Percentiles rank a stretch among this genome's conserved stretches.
phyloP scores from a whole-genome alignment of 1,140 invertebrate species.

The Pseudomyrmex gracilis region DNA sequence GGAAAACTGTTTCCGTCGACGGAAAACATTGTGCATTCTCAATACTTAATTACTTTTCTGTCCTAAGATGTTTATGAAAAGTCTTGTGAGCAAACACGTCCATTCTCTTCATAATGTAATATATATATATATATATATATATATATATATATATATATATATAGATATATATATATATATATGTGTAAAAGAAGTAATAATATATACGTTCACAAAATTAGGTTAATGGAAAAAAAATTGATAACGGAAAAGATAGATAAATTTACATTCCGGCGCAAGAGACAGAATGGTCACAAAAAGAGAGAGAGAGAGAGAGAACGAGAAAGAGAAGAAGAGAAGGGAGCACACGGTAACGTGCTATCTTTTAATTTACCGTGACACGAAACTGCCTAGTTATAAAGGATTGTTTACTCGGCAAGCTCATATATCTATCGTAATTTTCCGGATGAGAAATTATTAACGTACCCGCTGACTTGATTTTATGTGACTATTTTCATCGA shows the following conservation, averaged over 20 bases:
- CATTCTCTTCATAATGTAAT: too few species aligned
- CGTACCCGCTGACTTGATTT: neutral
- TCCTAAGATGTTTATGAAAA: slow-evolving; percentile 29
- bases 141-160: too few species aligned
- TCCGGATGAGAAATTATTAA: neutral
- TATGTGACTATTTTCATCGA: neutral
- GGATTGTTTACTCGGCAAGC: neutral
- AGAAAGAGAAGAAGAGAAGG: neutral
- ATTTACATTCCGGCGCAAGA: neutral
- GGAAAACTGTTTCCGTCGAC: slow-evolving; percentile 21
- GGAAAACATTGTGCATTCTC: slow-evolving; percentile 40
- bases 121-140: too few species aligned
- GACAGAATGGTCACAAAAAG: neutral
- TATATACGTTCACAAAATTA: slow-evolving; percentile 10
- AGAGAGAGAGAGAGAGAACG: neutral
- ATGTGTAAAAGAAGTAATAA: neutral
- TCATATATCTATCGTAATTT: neutral
- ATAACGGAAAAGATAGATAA: slow-evolving; percentile 4
- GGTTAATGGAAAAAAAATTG: neutral
- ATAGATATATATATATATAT: too few species aligned
- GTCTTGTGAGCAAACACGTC: neutral
- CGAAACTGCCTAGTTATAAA: neutral
- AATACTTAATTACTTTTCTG: slow-evolving; percentile 42
- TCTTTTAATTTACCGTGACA: neutral
- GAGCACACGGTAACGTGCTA: neutral